Evolutionary conservation across 1,140 invertebrate genomes (phyloP), one percentile per base, ranked within the genome.

Genomic region (Paramacrobiotus metropolitanus): DNA sequence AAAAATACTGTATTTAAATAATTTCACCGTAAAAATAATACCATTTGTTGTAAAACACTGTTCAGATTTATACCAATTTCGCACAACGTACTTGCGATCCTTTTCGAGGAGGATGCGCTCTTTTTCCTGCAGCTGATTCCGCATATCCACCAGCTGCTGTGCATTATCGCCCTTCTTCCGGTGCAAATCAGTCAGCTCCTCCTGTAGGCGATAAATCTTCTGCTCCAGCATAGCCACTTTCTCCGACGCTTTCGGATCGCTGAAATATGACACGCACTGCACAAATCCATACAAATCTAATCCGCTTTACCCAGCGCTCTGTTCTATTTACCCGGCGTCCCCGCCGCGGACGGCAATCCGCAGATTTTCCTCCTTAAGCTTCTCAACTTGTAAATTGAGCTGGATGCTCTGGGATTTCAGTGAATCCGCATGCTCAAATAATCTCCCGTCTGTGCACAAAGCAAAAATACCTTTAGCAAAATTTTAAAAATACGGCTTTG

Each of bases 91-190:
- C n/a, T n/a, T n/a, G n/a, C n/a, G n/a, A n/a, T n/a, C n/a, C n/a
- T n/a, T n/a, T n/a, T 73, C 67, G 30, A 78, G 75, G 55, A 89
- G 67, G 64, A 81, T 76, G 70, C 86, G 86, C 65, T 87, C 85
- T 68, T 85, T 82, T 65, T 90, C 86, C 73, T 89, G 84, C 21
- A 93, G 72, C 73, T 81, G 81, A 63, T 82, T 78, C 76, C 87
- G 90, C 1, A 95, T 75, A 72, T 87, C 87, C 55, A 94, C 84
- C 62, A 95, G 86, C 75, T 89, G 83, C 70, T 93, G 89, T 0
- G 87, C 80, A 77, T 92, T 87, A 75, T 94, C 89, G 60, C 89
- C 86, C 73, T 86, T 81, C 61, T 84, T 79, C 67, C 84, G 80
- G 70, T 92, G 88, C 30, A 94, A 70, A 61, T 86, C 86, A 4